Evolutionary conservation across 2,888 invertebrate genomes (phyloP).

Genomic region (Monopis laevigella): DNA sequence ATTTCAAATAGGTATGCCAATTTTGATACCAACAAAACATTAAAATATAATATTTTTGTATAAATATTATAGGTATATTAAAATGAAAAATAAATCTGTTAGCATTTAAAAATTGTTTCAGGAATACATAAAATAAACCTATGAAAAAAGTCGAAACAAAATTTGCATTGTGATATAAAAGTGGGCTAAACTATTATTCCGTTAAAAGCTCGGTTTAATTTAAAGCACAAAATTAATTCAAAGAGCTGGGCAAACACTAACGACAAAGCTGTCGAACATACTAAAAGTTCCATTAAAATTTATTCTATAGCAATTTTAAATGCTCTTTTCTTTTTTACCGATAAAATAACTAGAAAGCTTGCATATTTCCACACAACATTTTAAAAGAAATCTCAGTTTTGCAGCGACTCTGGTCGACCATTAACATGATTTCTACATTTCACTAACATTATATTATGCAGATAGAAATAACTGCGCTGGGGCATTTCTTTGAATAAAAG

Average conservation of each 20-base stretch:
- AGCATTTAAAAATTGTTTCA: no score
- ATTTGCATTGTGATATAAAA: no score
- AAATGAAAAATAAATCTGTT: no score
- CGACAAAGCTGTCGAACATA: constrained; percentile 2
- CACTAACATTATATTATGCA: constrained; percentile 12
- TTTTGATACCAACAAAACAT: no score
- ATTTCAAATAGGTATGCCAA: no score
- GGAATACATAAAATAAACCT: no score
- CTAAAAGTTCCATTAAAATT: constrained; percentile 5
- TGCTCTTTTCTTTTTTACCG: constrained; percentile 4
- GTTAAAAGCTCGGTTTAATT: neutral
- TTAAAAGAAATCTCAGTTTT: constrained; percentile 30
- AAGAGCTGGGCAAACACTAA: neutral
- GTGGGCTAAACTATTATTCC: neutral
- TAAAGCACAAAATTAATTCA: neutral
- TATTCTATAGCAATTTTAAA: neutral
- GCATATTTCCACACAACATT: constrained; percentile 37
- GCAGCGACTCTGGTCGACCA: constrained; percentile 28
- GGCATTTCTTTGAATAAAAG: no score
- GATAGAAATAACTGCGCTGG: no score
- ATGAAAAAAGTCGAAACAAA: no score
- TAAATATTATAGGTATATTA: no score
- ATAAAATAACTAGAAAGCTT: constrained; percentile 9
- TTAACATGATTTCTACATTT: constrained; percentile 25
- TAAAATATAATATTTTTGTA: no score